Conservation (phyloP, 2,113 vertebrate species). For the Rhinopomastus cyanomelas region DNA sequence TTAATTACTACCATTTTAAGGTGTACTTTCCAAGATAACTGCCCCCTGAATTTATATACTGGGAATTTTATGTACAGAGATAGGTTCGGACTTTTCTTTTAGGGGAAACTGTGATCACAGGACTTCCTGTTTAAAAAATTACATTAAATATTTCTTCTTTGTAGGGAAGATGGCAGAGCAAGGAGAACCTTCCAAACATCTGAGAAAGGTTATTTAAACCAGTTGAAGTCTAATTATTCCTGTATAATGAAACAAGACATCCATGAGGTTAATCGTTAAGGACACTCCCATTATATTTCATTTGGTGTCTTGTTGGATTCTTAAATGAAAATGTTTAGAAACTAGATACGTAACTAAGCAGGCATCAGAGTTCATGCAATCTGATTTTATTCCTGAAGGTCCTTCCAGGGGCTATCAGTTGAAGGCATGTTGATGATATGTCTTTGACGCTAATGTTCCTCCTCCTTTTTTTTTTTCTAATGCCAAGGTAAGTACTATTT, state of each 20-base stretch:
- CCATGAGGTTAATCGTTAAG: neutral
- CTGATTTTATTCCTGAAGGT: conserved; percentile 32
- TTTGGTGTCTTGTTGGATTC: conserved; percentile 17
- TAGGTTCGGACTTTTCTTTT: neutral
- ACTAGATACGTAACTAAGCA: conserved; percentile 5
- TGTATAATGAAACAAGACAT: conserved; percentile 10
- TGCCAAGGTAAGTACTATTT: conserved; percentile 53
- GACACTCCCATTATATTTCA: conserved; percentile 16
- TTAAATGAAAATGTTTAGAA: conserved; percentile 14
- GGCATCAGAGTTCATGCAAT: conserved; percentile 7
- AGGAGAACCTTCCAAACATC: neutral
- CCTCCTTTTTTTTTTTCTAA: conserved; percentile 25
- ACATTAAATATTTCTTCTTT: neutral
- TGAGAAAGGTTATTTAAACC: neutral
- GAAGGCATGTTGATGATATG: neutral
- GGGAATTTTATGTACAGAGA: neutral
- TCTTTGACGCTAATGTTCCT: conserved; percentile 39
- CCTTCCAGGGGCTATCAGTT: neutral
- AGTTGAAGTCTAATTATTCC: neutral
- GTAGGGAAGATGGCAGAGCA: neutral
- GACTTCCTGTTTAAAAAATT: neutral
- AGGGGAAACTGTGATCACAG: neutral
- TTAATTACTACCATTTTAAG: neutral
- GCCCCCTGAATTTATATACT: neutral
- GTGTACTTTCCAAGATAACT: neutral